Conservation (phyloP, 2,797 vertebrate species). For the Cyprinodon diabolis region DNA sequence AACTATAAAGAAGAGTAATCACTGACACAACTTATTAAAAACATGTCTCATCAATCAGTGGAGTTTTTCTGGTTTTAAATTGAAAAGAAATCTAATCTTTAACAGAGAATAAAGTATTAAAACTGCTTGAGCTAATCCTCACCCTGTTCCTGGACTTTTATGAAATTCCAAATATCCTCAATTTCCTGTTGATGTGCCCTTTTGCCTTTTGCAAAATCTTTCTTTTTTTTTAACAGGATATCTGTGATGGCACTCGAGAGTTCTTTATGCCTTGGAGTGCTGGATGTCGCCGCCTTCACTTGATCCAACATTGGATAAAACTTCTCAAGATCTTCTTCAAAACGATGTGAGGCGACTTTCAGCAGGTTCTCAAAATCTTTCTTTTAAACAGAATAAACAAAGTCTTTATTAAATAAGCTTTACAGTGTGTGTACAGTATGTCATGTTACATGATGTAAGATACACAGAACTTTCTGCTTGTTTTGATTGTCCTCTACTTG, state of each 20-base stretch:
- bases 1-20: background rate
- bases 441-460: background rate
- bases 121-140: background rate
- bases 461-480: too few species aligned
- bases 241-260: background rate
- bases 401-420: background rate
- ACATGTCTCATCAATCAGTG: background rate
- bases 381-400: background rate
- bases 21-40: background rate
- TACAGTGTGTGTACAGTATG: background rate
- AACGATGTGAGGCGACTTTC: background rate
- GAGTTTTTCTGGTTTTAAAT: background rate
- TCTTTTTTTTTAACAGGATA: background rate
- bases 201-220: background rate
- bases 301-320: background rate
- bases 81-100: background rate
- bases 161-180: background rate
- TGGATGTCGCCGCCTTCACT: background rate
- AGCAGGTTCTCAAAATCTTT: background rate
- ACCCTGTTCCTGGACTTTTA: background rate
- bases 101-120: background rate
- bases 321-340: background rate
- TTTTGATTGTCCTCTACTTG: background rate
- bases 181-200: background rate
- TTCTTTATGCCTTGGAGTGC: background rate